phyloP scores from a whole-genome alignment of 1,140 invertebrate species.

The Pantala flavescens region DNA sequence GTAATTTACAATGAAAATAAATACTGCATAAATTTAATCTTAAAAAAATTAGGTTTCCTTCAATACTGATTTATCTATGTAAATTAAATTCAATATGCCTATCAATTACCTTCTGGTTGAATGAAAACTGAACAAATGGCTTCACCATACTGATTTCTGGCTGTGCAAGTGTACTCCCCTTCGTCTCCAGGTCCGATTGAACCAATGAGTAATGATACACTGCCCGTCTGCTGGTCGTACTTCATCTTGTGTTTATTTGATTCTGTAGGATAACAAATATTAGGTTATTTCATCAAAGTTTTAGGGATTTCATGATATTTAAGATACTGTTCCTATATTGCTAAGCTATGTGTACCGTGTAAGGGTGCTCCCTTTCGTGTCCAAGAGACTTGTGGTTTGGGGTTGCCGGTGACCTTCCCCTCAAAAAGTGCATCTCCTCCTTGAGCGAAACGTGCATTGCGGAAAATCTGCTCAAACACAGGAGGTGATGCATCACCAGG shows the following conservation, averaged over 20 bases:
- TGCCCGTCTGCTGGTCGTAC: constrained; percentile 76
- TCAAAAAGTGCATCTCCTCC: constrained; percentile 88
- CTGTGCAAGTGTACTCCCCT: constrained; percentile 90
- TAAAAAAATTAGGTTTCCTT: not conserved
- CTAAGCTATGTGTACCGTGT: constrained; percentile 36
- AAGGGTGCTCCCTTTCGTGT: constrained; percentile 76
- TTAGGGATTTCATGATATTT: not conserved
- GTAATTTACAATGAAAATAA: no score
- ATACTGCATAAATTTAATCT: not conserved
- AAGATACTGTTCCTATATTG: not conserved
- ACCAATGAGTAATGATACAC: constrained; percentile 78
- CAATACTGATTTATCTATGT: no score
- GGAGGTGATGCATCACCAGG: constrained; percentile 68
- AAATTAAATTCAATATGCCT: no score
- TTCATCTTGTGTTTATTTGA: constrained; percentile 75
- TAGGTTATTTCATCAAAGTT: not conserved
- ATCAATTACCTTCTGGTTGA: constrained; percentile 66
- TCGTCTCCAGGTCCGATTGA: constrained; percentile 87
- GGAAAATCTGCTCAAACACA: constrained; percentile 86
- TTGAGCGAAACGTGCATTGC: constrained; percentile 85
- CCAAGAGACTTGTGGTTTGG: constrained; percentile 90
- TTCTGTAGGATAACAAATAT: constrained; percentile 34
- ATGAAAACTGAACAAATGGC: constrained; percentile 91
- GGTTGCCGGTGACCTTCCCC: constrained; percentile 79
- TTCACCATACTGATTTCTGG: constrained; percentile 85